Base-by-base conservation (phyloP, 2,797 vertebrate genomes). In the Ceryle rudis region DNA sequence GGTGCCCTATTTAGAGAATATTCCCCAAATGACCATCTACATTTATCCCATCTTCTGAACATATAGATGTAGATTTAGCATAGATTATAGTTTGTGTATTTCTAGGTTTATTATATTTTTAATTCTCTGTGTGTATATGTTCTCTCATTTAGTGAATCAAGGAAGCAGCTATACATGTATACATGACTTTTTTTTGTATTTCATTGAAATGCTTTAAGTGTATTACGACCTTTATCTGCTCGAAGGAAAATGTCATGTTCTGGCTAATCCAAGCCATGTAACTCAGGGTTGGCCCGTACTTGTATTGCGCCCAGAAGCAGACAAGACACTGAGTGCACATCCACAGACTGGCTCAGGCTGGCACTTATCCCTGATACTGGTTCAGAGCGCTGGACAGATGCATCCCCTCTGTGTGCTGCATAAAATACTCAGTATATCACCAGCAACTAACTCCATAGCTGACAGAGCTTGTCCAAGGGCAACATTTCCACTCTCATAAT, bases 401-500 rank as follows among this genome's bases (percentile, higher is more conserved):
- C 18, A 67, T 73, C 64, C 17, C 14, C 21, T 88, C 33, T 6
- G 5, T 7, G 28, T 83, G 42, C 3, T 10, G n/a, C 52, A 26
- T 16, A 16, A 41, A 82, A 29, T 9, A 33, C 37, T n/a, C 4
- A 0, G 11, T 9, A 7, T 9, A 39, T 1, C 33, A 58, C 44
- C 67, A 47, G 19, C 37, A 55, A 26, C 11, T 54, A 66, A 15
- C 17, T 8, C 41, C 29, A 9, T 51, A 31, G 75, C 52, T 62
- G 47, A 13, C 21, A 31, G 41, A 42, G 44, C 51, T 89, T 0
- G 0, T 15, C 42, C 60, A 29, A 58, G 33, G 42, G 60, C 72
- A 66, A 20, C 29, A 10, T 60, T 54, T n/a, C 51, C 61, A 7
- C 46, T 28, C 19, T 7, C 4, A 8, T 0, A 2, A 14, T 16